These are phyloP conservation scores for Drosophila lacteicornis DNA, from an alignment of 1,140 invertebrate genomes.

Conservation along the genomic window DNA sequence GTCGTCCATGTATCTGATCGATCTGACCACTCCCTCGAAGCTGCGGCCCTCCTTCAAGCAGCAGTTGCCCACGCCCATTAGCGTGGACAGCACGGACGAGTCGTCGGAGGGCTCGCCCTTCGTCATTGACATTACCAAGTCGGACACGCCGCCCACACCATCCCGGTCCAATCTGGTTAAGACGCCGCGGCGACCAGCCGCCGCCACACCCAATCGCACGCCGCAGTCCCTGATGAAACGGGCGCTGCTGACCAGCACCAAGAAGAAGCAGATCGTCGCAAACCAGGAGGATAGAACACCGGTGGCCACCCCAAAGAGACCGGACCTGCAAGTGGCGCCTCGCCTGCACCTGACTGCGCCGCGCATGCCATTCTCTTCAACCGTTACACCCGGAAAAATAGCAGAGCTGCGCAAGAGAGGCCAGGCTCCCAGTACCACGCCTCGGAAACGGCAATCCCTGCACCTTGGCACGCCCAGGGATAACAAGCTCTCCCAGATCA, in stretches of 20 bases:
- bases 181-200: slow-evolving; percentile 38
- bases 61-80: slow-evolving; percentile 39
- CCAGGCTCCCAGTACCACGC: slow-evolving; percentile 41
- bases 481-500: slow-evolving; percentile 54
- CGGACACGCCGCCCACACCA: slow-evolving; percentile 26
- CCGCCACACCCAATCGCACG: slow-evolving; percentile 64
- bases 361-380: slow-evolving; percentile 49
- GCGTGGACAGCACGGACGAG: slow-evolving; percentile 45
- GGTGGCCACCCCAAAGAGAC: neutral
- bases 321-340: slow-evolving; percentile 18
- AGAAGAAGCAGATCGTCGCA: slow-evolving; percentile 65
- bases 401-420: neutral
- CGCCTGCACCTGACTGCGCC: slow-evolving; percentile 50
- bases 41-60: slow-evolving; percentile 46
- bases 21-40: slow-evolving; percentile 74
- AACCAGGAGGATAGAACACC: slow-evolving; percentile 21
- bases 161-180: slow-evolving; percentile 1
- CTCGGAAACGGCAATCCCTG: slow-evolving; percentile 29
- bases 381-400: neutral
- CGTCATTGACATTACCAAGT: slow-evolving; percentile 63
- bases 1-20: slow-evolving; percentile 74
- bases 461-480: slow-evolving; percentile 46
- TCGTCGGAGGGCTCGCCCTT: slow-evolving; percentile 52
- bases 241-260: slow-evolving; percentile 72
- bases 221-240: slow-evolving; percentile 77